phyloP scores from a whole-genome alignment of 2,888 invertebrate genomes.

The Spodoptera exigua region DNA sequence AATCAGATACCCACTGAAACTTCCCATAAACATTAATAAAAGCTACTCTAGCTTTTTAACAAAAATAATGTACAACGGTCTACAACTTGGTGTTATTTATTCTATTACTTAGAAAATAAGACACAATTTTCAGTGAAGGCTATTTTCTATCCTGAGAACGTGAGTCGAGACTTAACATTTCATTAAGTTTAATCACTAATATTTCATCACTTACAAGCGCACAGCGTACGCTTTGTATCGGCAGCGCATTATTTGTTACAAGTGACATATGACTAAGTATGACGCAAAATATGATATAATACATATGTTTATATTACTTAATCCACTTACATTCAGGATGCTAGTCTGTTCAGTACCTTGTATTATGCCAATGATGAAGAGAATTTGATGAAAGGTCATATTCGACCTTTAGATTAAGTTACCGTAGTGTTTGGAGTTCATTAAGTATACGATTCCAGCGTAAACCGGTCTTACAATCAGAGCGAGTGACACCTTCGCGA shows the following conservation, averaged over 20 bases:
- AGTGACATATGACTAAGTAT: conserved; percentile 7
- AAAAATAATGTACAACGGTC: conserved; percentile 16
- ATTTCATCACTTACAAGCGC: background rate
- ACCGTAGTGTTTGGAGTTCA: no score
- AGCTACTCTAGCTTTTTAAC: conserved; percentile 19
- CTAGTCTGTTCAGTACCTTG: no score
- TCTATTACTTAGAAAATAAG: conserved; percentile 33
- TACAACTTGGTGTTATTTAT: conserved; percentile 14
- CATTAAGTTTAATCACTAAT: background rate
- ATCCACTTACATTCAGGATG: conserved; percentile 8
- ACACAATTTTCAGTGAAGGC: conserved; percentile 28
- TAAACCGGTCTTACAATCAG: no score
- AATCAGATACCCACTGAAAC: background rate
- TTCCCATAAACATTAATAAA: conserved; percentile 13
- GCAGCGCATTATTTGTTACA: conserved; percentile 4
- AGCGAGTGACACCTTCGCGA: no score
- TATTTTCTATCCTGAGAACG: background rate
- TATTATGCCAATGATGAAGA: no score
- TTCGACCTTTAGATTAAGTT: no score
- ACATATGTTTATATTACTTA: background rate
- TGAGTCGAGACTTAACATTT: conserved; percentile 1
- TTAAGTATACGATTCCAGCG: no score
- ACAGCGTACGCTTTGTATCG: background rate
- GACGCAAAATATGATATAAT: background rate
- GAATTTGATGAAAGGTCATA: no score